Percentiles rank a stretch among this genome's conserved stretches.
Conservation (phyloP, 2,797 vertebrate species). For the Odontamblyopus rebecca region DNA sequence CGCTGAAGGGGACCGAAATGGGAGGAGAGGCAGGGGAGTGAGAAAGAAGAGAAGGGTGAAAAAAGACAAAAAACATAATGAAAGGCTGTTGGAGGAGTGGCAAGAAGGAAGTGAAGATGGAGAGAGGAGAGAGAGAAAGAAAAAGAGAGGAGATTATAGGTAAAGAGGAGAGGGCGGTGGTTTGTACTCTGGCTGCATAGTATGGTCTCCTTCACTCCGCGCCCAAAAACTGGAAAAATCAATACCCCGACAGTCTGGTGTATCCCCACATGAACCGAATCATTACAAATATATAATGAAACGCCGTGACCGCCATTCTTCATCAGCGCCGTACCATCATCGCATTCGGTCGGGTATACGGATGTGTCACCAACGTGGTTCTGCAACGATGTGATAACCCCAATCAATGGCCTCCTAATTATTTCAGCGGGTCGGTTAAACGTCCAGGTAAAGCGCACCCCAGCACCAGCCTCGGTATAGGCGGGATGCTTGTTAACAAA, state of each 20-base stretch:
- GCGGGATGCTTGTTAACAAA: constrained; percentile 67
- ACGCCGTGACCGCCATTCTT: constrained; percentile 48
- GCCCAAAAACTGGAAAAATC: constrained; percentile 72
- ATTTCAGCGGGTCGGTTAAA: constrained; percentile 63
- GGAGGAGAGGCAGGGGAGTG: constrained; percentile 57
- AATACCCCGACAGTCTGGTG: constrained; percentile 66
- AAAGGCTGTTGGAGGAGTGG: constrained; percentile 63
- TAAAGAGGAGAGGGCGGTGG: constrained; percentile 49
- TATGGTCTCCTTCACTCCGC: constrained; percentile 65
- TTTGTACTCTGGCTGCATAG: constrained; percentile 69
- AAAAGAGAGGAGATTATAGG: constrained; percentile 38
- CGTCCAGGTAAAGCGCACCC: constrained; percentile 53
- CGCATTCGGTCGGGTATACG: constrained; percentile 9
- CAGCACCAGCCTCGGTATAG: constrained; percentile 50
- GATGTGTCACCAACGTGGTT: constrained; percentile 43
- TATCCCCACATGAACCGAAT: constrained; percentile 66
- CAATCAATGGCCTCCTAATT: constrained; percentile 69
- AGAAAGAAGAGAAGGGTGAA: constrained; percentile 22
- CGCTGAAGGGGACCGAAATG: constrained; percentile 77
- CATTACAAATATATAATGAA: constrained; percentile 74
- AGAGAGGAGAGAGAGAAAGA: constrained; percentile 54
- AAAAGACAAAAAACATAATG: constrained; percentile 33
- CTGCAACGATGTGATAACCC: constrained; percentile 61
- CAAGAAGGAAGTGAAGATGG: constrained; percentile 64
- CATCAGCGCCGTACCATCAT: constrained; percentile 57